These are phyloP conservation scores for Frankliniella fusca DNA, from an alignment of 2,888 invertebrate genomes.

Conservation along the genomic window DNA sequence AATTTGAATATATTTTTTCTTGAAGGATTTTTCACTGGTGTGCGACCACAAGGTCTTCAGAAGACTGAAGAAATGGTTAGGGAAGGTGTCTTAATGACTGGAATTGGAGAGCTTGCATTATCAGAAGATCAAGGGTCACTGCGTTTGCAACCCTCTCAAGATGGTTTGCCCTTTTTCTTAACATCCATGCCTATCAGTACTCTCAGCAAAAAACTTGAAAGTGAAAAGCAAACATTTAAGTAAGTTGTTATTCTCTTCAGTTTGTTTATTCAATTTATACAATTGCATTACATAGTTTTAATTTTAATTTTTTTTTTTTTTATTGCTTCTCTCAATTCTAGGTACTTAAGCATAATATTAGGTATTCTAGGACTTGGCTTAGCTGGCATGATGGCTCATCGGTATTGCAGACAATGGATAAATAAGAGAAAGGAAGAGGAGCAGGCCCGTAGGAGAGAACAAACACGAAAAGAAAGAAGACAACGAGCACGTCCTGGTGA, in stretches of 20 bases:
- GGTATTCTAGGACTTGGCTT: conserved; percentile 55
- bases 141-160: conserved; percentile 67
- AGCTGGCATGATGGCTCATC: conserved; percentile 50
- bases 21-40: conserved; percentile 52
- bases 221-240: conserved; percentile 66
- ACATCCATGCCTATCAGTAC: conserved; percentile 74
- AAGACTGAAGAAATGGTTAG: conserved; percentile 82
- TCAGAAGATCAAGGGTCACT: conserved; percentile 55
- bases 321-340: conserved; percentile 42
- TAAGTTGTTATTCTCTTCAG: conserved; percentile 43
- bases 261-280: background rate
- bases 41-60: conserved; percentile 76
- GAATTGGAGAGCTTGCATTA: conserved; percentile 68
- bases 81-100: conserved; percentile 75
- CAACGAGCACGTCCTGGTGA: conserved; percentile 58
- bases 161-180: conserved; percentile 69
- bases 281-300: background rate
- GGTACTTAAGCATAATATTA: conserved; percentile 54
- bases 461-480: conserved; percentile 61
- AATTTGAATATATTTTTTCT: background rate
- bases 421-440: conserved; percentile 57
- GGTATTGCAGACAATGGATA: conserved; percentile 53
- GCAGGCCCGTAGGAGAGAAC: conserved; percentile 52
- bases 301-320: background rate
- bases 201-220: conserved; percentile 66